phyloP scores from a whole-genome alignment of 2,113 vertebrate species.

The Pyrgilauda ruficollis region DNA sequence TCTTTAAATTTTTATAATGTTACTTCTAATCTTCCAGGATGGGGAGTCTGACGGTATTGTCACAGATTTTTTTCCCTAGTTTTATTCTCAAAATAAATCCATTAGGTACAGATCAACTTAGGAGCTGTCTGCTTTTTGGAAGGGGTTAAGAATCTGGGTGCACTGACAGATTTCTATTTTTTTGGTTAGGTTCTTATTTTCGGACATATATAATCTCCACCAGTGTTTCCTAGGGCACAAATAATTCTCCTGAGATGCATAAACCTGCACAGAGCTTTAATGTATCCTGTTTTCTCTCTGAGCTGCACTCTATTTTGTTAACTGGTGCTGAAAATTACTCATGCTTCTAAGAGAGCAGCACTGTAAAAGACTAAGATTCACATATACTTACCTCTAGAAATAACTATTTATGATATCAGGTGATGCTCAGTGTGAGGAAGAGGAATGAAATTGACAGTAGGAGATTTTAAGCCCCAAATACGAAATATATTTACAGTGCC shows the following conservation, averaged over 20 bases:
- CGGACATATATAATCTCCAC: not conserved
- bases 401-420: not conserved
- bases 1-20: not conserved
- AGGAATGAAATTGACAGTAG: not conserved
- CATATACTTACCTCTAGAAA: not conserved
- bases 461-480: not conserved
- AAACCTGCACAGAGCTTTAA: accelerated
- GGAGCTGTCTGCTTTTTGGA: not conserved
- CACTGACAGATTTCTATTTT: not conserved
- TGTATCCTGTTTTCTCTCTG: not conserved
- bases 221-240: not conserved
- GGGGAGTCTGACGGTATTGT: not conserved
- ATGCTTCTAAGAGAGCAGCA: not conserved
- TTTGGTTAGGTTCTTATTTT: not conserved
- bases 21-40: not conserved
- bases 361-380: not conserved
- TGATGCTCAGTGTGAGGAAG: not conserved
- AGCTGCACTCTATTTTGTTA: not conserved
- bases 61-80: not conserved
- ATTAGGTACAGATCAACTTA: not conserved
- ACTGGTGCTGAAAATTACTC: not conserved
- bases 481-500: not conserved
- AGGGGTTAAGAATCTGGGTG: not conserved
- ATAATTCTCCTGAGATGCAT: not conserved
- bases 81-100: not conserved